A percentile compares a stretch with the other conserved stretches of the same genome.
phyloP scores from a whole-genome alignment of 2,113 vertebrate genomes.

The Geococcyx californianus region DNA sequence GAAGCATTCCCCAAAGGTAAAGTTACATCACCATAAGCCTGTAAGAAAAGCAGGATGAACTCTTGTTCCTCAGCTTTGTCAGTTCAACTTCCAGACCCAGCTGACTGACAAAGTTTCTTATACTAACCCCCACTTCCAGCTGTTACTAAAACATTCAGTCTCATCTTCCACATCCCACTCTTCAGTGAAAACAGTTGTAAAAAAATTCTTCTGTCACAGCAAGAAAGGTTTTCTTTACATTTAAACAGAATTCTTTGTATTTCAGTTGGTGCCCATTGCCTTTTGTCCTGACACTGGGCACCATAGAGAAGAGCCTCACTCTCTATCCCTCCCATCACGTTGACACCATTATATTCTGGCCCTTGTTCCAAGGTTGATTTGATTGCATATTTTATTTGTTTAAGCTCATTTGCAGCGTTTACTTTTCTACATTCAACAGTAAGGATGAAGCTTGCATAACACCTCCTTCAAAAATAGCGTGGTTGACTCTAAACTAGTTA shows the following conservation, averaged over 20 bases:
- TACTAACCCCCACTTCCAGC: background rate
- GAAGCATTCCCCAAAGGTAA: background rate
- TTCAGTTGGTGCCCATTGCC: background rate
- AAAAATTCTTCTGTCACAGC: background rate
- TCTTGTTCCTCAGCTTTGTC: background rate
- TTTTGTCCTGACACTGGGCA: background rate
- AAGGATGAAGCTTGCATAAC: background rate
- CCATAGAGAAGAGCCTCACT: background rate
- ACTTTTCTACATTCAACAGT: background rate
- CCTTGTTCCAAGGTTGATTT: background rate
- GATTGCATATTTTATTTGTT: background rate
- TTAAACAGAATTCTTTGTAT: background rate
- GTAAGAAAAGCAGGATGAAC: background rate
- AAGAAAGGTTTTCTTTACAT: background rate
- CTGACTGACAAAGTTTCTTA: background rate
- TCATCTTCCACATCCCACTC: background rate
- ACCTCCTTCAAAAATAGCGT: background rate
- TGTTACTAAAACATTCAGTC: background rate
- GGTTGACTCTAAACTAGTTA: background rate
- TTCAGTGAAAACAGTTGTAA: background rate
- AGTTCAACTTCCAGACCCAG: background rate
- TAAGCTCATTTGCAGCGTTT: background rate
- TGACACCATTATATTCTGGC: background rate
- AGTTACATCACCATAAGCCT: background rate
- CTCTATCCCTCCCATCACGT: background rate